Base-by-base conservation (phyloP, 37 sponge, comb jelly and placozoan species). In the Theonella swinhoei region DNA sequence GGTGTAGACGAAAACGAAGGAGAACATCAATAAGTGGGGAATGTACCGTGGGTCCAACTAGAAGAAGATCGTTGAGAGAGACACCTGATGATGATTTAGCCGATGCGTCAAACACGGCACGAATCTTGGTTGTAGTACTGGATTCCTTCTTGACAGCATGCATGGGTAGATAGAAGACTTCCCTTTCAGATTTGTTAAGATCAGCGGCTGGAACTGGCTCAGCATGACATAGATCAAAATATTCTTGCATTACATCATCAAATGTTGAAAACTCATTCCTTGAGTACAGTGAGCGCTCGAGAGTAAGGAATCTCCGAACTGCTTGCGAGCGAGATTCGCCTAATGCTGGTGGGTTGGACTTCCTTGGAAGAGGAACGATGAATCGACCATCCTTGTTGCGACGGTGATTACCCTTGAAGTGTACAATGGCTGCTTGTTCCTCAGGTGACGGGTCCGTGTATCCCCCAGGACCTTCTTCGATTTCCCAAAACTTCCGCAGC, bases 61-160 rank as follows among this genome's bases (percentile, higher is more conserved):
- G 33, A 11, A 87, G 60, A 9, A 39, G 64, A 29, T 72, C 43
- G 39, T 87, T 87, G 68, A 84, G 68, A 28, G 88, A 86, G 8
- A 33, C 66, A 25, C 77, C n/a, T n/a, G n/a, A n/a, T n/a, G n/a
- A n/a, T n/a, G n/a, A n/a, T n/a, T n/a, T n/a, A n/a, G n/a, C n/a
- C 85, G 32, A 82, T 8, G 83, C 83, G 35, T 82, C 83, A 63
- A 82, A 82, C 4, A 82, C 83, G n/a, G 74, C 77, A 65, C 77
- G 77, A 19, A 76, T 41, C 69, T 84, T 84, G n/a, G 85, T 76
- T 23, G 69, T 84, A 8, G 85, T 84, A 42, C 85, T 84, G 25
- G 77, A 75, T 54, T 85, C 86, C 79, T 85, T 85, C n/a, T n/a
- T n/a, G n/a, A n/a, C n/a, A n/a, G n/a, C n/a, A n/a, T n/a, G n/a